Evolutionary conservation across 2,888 invertebrate genomes (phyloP), one percentile per base, ranked within the genome.

Genomic region (Eristalinus aeneus): DNA sequence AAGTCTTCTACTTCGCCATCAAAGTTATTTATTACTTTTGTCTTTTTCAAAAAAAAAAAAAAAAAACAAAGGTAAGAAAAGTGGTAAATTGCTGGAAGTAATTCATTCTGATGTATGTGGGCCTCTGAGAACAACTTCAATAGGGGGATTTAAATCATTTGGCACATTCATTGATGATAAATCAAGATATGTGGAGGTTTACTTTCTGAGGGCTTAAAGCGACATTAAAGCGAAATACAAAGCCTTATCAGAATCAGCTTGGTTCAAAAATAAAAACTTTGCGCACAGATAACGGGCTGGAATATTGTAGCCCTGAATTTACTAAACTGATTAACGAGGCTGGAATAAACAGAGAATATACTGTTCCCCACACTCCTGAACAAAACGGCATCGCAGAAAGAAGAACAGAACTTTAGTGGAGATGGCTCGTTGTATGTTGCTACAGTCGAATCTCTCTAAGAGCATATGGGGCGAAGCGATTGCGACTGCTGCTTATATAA

Each of bases 371-470:
- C 56, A 88, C 88, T 16, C 88, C 88, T 9, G 85, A 88, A 56
- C 88, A 88, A 71, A n/a, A n/a, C n/a, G n/a, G n/a, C n/a, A n/a
- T n/a, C n/a, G n/a, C n/a, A n/a, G n/a, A n/a, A n/a, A n/a, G n/a
- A n/a, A n/a, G n/a, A n/a, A n/a, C n/a, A n/a, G n/a, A n/a, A n/a
- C n/a, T n/a, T n/a, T n/a, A n/a, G n/a, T n/a, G n/a, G n/a, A n/a
- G n/a, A n/a, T n/a, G n/a, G n/a, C n/a, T n/a, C n/a, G n/a, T n/a
- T n/a, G n/a, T n/a, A n/a, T n/a, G n/a, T n/a, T n/a, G n/a, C n/a
- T n/a, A n/a, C n/a, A n/a, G n/a, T n/a, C n/a, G n/a, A 69, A 89
- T 20, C 58, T 89, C 8, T 88, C 27, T 89, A 90, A 68, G 32
- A 61, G 81, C 22, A 76, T 88, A 32, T 89, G 89, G 64, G 88